Evolutionary conservation across 2,113 vertebrate species (phyloP), one percentile per base, ranked within the genome.

Genomic region (Lichenostomus cassidix): DNA sequence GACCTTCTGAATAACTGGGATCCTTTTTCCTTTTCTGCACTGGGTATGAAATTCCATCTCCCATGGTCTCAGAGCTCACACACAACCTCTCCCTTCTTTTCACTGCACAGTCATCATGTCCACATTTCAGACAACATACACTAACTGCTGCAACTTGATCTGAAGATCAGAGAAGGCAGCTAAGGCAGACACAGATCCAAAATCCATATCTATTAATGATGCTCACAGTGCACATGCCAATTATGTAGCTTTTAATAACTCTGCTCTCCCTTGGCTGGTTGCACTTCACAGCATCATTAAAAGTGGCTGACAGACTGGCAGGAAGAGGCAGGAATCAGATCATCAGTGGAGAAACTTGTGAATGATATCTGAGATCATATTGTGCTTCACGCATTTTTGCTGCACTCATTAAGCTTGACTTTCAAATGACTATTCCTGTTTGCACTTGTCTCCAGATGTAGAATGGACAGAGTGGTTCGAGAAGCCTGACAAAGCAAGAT

Each of bases 381-480:
- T 55, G 62, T 29, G 65, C 70, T 28, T 9, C 10, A 3, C 50
- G 60, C 29, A 31, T 37, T 71, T 82, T 53, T 89, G 64, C 67
- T 50, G 23, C 11, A 1, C 42, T 47, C 56, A 59, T 90, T 89
- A 92, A 74, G 44, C 17, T 25, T 77, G 79, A 42, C 63, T 86
- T 78, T 89, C 41, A 50, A 95, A 27, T 50, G 9, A 56, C 73
- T 83, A 23, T 39, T 77, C 65, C 63, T 73, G 44, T 74, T 74
- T 94, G 70, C 67, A 53, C 92, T 91, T 94, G 88, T 87, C 28
- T 90, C 25, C 97, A 99, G 99, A 99, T 94, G 98, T 98, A n/a
- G 98, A 99, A 93, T 99, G 99, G 99, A 99, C 99, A 0, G 98
- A 99, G 23, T 99, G 99, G 99, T 99, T 99, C 70, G 92, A 98